Conservation (phyloP, 2,113 vertebrate species). For the Ivindomyrus marchei region DNA sequence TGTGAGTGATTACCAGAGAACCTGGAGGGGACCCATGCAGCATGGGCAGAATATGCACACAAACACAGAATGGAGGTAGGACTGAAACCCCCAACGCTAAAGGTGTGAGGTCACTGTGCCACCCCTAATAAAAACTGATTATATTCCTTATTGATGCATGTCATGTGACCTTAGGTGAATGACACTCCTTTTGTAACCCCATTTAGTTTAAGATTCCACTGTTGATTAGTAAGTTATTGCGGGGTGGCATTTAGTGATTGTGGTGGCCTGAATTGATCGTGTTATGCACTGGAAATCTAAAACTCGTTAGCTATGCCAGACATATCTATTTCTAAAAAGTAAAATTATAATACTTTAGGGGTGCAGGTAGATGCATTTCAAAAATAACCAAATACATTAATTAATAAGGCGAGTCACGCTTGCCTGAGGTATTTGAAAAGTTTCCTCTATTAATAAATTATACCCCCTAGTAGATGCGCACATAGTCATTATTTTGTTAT, state of each 20-base stretch:
- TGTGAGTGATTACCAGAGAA: not conserved
- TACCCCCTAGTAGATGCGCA: constrained; percentile 53
- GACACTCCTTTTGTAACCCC: not conserved
- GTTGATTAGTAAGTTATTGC: not conserved
- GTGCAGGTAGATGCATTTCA: not conserved
- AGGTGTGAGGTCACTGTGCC: not conserved
- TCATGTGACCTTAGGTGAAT: not conserved
- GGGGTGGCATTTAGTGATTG: not conserved
- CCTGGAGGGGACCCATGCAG: not conserved
- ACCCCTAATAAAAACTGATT: not conserved
- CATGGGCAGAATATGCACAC: not conserved
- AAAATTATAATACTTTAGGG: not conserved
- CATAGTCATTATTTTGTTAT: constrained; percentile 66
- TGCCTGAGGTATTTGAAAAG: constrained; percentile 8
- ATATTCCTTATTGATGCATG: not conserved
- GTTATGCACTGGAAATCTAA: not conserved
- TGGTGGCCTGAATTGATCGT: not conserved
- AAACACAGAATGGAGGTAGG: not conserved
- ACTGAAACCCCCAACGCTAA: not conserved
- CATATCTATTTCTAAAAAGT: not conserved
- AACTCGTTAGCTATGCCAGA: not conserved
- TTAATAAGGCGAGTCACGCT: constrained; percentile 11
- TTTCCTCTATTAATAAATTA: constrained; percentile 59
- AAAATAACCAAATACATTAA: constrained; percentile 14
- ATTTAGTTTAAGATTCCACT: not conserved